These are phyloP conservation scores for Parauchenoglanis ngamensis DNA, from an alignment of 2,797 vertebrate species.

Conservation along the genomic window DNA sequence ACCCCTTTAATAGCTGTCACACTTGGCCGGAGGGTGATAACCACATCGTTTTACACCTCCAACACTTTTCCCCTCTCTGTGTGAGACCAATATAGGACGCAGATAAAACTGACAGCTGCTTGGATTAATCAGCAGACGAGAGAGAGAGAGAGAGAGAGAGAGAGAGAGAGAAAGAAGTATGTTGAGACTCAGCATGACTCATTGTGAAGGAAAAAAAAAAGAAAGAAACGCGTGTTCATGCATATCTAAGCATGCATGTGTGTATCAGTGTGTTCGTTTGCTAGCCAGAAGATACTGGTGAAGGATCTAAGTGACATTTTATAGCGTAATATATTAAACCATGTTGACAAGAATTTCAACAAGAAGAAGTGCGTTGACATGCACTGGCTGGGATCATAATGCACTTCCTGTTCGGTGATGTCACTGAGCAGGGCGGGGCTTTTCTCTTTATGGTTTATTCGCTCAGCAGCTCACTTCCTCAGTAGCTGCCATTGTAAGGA, in stretches of 20 bases:
- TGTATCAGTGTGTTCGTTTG: background rate
- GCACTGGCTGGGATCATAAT: background rate
- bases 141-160: background rate
- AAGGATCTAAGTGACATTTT: background rate
- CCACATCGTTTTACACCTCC: slow-evolving; percentile 29
- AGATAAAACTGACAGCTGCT: background rate
- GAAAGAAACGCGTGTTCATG: background rate
- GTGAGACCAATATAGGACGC: background rate
- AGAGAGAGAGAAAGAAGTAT: no score
- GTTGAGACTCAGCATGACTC: background rate
- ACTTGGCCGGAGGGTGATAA: background rate
- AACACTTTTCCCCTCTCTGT: background rate
- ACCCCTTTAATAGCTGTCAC: background rate
- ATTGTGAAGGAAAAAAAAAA: background rate
- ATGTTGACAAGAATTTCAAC: background rate
- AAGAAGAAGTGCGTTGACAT: background rate
- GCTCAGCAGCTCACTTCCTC: slow-evolving; percentile 78
- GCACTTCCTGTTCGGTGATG: slow-evolving; percentile 59
- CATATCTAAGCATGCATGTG: background rate
- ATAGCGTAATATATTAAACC: background rate
- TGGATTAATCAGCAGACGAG: background rate
- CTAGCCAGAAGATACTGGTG: background rate
- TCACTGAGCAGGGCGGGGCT: slow-evolving; percentile 60
- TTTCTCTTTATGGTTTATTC: slow-evolving; percentile 65
- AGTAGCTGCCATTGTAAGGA: slow-evolving; percentile 72